Conservation (phyloP, 1,140 invertebrate genomes). For the Drosophila asahinai region DNA sequence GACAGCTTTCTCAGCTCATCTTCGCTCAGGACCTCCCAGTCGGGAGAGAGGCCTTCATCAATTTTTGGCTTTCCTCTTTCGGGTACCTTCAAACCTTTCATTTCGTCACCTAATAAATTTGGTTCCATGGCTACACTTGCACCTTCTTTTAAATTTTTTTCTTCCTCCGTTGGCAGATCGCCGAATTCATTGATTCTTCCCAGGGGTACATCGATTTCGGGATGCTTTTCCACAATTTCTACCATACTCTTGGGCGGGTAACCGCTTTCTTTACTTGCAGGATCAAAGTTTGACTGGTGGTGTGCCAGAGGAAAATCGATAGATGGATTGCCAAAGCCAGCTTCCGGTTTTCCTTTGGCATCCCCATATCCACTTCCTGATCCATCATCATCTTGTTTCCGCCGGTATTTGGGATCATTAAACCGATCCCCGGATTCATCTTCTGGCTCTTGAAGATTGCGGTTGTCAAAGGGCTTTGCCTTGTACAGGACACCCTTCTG, state of each 20-base stretch:
- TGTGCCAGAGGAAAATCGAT: constrained; percentile 11
- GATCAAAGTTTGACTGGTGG: background rate
- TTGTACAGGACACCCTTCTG: background rate
- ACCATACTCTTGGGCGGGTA: too few species aligned
- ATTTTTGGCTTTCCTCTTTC: background rate
- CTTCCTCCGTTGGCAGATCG: background rate
- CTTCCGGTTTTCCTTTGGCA: constrained; percentile 12
- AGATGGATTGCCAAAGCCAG: background rate
- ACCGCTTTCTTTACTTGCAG: background rate
- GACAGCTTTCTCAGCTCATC: background rate
- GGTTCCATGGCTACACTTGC: too few species aligned
- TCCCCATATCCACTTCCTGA: background rate
- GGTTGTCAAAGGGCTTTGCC: background rate
- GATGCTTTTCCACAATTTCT: background rate
- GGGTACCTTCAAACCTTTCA: background rate
- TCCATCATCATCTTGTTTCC: background rate
- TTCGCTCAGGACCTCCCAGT: background rate
- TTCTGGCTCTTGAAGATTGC: too few species aligned
- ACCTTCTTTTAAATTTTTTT: background rate
- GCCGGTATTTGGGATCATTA: too few species aligned
- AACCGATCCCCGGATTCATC: background rate
- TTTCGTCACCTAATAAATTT: background rate
- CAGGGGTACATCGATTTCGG: background rate
- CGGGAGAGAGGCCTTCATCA: background rate
- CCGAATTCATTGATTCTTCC: background rate